phyloP scores from a whole-genome alignment of 2,888 invertebrate genomes.

The Tiliacea aurago region DNA sequence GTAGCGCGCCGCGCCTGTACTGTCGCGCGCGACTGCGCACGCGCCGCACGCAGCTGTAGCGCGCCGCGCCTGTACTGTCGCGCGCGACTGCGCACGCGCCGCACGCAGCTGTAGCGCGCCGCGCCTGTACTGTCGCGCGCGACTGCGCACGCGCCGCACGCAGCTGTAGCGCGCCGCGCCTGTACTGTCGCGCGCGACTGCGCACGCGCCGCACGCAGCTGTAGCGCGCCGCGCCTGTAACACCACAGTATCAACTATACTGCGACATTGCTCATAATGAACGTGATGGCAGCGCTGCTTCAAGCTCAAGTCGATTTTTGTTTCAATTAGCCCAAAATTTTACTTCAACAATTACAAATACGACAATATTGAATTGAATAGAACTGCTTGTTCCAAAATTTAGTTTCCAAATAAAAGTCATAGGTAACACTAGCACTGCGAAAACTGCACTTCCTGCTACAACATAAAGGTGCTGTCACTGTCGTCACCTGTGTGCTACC shows the following conservation, averaged over 20 bases:
- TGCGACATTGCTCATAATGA: background rate
- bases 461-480: background rate
- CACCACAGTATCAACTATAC: background rate
- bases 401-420: background rate
- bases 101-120: too few species aligned
- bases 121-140: conserved; percentile 95
- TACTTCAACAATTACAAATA: background rate
- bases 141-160: conserved; percentile 77
- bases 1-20: conserved; percentile 92
- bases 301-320: background rate
- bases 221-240: background rate
- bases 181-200: conserved; percentile 95
- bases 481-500: background rate
- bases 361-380: background rate
- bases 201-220: conserved; percentile 39
- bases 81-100: conserved; percentile 88
- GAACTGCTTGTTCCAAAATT: background rate
- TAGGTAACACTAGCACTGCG: too few species aligned
- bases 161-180: too few species aligned
- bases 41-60: conserved; percentile 22
- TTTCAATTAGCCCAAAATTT: background rate
- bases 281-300: background rate
- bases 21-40: conserved; percentile 92
- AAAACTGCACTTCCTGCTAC: background rate
- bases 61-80: conserved; percentile 95